These are phyloP conservation scores for Ametastegia equiseti DNA, from an alignment of 2,888 invertebrate genomes.

Conservation along the genomic window DNA sequence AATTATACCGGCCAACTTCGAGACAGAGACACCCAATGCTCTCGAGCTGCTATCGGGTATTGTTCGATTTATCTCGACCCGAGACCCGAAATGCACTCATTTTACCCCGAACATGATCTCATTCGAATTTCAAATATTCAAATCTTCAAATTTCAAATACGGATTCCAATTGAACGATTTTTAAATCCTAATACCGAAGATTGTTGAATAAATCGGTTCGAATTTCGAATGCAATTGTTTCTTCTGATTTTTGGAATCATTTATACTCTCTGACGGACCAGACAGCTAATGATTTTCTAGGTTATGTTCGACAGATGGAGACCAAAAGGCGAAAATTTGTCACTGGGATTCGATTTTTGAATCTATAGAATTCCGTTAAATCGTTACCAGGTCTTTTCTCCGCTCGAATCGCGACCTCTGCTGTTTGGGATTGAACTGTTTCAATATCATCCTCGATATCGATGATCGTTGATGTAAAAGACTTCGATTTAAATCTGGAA, in stretches of 20 bases:
- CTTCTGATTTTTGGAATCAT: no score
- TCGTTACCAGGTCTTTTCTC: background rate
- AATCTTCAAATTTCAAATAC: background rate
- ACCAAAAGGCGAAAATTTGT: background rate
- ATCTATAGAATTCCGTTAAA: background rate
- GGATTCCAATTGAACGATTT: background rate
- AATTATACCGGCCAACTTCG: conserved; percentile 39
- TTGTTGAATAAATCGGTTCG: no score
- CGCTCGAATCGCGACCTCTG: no score
- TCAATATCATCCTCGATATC: background rate
- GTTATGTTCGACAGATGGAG: background rate
- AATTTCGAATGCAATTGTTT: no score
- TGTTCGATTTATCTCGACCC: background rate
- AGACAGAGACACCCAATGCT: conserved; percentile 10
- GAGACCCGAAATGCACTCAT: background rate
- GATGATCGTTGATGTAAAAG: background rate
- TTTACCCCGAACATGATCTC: background rate
- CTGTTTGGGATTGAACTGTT: no score
- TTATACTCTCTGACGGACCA: no score
- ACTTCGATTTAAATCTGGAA: background rate
- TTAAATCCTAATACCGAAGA: no score
- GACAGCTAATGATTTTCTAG: background rate
- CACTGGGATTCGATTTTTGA: background rate
- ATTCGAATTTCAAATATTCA: background rate
- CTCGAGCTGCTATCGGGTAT: conserved; percentile 20